Evolutionary conservation across 2,888 invertebrate genomes (phyloP), one percentile per base, ranked within the genome.

Genomic region (Polydrusus cervinus): DNA sequence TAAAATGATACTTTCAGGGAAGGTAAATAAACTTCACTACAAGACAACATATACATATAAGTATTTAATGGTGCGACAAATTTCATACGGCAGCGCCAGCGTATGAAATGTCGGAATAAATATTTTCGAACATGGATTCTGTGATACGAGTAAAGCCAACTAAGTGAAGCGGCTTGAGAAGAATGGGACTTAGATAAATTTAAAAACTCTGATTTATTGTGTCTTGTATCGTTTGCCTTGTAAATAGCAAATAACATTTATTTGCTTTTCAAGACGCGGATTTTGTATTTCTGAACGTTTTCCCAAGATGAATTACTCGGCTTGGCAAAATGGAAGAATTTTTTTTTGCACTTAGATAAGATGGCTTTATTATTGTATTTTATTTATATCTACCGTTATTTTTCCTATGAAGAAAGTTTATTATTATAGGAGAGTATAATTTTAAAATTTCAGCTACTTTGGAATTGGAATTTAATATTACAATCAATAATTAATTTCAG

Each of bases 41-140:
- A 80, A 80, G 80, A 79, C 78, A 80, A 83, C 82, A 83, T 5
- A 25, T 84, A 83, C 82, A 84, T 83, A 84, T 82, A 84, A 83
- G 82, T 84, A 85, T 84, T 86, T 85, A 87, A 87, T 87, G 87
- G 85, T 78, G 84, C 86, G 86, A 86, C 86, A 86, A 87, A 87
- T 87, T 86, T 86, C 85, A 86, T 86, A 85, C 85, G 84, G 84
- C 85, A 84, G 85, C 85, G 84, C 84, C 85, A 84, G 85, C 84
- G 84, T 85, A 86, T 86, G 85, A 85, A 86, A 85, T 82, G 85
- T 85, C 85, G 81, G 84, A 84, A 85, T 86, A 86, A 86, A 86
- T 86, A 85, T 84, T 60, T 60, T 38, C 14, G 38, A 38, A 60
- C 57, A 60, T 60, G 84, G 83, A 80, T 82, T 81, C 82, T 83